A percentile compares a stretch with the other conserved stretches of the same genome.
Evolutionary conservation across 1,140 invertebrate genomes (phyloP).

Genomic region (Caenorhabditis tropicalis): DNA sequence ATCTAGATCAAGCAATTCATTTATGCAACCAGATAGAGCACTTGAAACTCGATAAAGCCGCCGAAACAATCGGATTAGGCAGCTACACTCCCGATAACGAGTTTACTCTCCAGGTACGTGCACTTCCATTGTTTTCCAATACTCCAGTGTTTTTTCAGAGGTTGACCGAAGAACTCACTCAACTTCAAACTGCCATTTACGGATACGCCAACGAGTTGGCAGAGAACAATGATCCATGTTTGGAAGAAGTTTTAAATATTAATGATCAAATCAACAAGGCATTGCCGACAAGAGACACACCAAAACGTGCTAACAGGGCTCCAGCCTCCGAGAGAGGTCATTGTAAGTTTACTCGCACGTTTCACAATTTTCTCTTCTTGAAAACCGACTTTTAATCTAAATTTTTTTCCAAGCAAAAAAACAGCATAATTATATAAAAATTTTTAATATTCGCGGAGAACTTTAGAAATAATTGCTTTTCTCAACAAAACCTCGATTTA

Average conservation of each 20-base stretch:
- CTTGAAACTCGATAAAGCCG: not conserved
- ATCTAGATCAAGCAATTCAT: not conserved
- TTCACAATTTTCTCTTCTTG: not conserved
- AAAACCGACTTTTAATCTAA: not conserved
- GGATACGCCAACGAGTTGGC: not conserved
- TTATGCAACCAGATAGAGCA: constrained; percentile 8
- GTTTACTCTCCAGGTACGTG: not conserved
- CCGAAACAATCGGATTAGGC: not conserved
- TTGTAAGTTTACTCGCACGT: not conserved
- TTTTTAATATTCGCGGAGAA: too few relatives aligned
- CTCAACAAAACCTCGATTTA: too few relatives aligned
- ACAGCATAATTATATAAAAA: too few relatives aligned
- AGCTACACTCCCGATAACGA: not conserved
- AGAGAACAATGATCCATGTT: constrained; percentile 33
- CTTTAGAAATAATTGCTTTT: not conserved
- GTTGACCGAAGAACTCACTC: not conserved
- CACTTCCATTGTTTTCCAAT: not conserved
- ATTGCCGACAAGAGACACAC: not conserved
- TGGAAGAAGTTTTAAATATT: constrained; percentile 43
- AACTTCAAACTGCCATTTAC: not conserved
- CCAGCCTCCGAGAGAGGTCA: not conserved
- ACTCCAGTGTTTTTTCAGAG: not conserved
- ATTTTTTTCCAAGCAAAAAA: too few relatives aligned
- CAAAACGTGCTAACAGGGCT: not conserved
- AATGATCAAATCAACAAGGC: constrained; percentile 31